phyloP scores from a whole-genome alignment of 2,888 invertebrate genomes.

The Neoascia interrupta region DNA sequence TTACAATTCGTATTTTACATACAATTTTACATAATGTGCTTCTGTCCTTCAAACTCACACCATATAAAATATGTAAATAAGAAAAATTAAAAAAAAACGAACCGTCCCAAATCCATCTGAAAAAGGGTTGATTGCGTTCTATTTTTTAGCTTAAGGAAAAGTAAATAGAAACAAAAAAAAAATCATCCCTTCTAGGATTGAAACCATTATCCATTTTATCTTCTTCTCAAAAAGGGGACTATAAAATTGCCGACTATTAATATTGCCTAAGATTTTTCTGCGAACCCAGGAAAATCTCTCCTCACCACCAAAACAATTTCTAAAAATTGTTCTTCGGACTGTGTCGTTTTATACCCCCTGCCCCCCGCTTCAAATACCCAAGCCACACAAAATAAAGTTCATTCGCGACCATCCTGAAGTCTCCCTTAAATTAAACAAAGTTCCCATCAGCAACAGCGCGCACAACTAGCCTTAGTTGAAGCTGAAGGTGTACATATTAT shows the following conservation, averaged over 20 bases:
- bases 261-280: conserved; percentile 24
- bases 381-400: no score
- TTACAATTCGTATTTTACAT: no score
- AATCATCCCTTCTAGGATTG: conserved; percentile 1
- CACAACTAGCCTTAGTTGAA: no score
- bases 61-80: no score
- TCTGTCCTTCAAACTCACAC: no score
- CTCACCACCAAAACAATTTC: conserved; percentile 10
- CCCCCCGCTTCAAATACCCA: no score
- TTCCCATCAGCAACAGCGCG: conserved; percentile 24
- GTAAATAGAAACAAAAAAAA: conserved; percentile 7
- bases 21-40: no score
- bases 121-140: no score
- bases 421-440: conserved; percentile 8
- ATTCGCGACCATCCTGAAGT: conserved; percentile 19
- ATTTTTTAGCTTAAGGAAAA: no score
- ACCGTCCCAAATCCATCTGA: no score
- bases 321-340: conserved; percentile 2
- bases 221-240: neutral
- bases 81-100: no score
- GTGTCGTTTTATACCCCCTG: neutral
- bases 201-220: conserved; percentile 43
- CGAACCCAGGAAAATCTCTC: conserved; percentile 12
- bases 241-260: conserved; percentile 49
- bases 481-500: no score